Evolutionary conservation across 2,888 invertebrate species (phyloP).

Genomic region (Apamea crenata): DNA sequence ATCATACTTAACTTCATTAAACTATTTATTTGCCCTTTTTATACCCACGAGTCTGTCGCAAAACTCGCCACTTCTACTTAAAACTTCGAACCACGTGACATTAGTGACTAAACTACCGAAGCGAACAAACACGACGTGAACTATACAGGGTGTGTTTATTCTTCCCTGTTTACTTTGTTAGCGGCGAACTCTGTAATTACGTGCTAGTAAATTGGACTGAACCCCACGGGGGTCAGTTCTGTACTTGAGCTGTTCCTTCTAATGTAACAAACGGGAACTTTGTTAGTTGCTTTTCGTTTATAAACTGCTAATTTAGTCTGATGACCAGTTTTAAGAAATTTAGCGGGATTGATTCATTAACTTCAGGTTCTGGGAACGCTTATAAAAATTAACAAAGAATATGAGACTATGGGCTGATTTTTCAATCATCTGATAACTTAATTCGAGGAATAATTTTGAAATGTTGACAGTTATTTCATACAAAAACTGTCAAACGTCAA

Average conservation of each 20-base stretch:
- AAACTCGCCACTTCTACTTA: neutral
- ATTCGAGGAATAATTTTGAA: no score
- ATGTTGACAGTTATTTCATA: no score
- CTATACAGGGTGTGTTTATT: conserved; percentile 38
- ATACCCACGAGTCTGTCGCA: neutral
- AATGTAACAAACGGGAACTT: conserved; percentile 46
- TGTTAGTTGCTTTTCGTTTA: conserved; percentile 32
- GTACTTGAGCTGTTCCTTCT: conserved; percentile 22
- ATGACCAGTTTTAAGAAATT: conserved; percentile 9
- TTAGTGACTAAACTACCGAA: conserved; percentile 17
- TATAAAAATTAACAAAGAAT: neutral
- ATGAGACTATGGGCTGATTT: no score
- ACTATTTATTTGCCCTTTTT: neutral
- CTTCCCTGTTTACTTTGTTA: conserved; percentile 43
- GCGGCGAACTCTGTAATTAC: conserved; percentile 49
- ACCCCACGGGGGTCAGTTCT: conserved; percentile 5
- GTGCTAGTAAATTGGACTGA: conserved; percentile 25
- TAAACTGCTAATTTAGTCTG: conserved; percentile 19
- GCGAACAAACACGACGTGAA: conserved; percentile 16
- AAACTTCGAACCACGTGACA: conserved; percentile 10
- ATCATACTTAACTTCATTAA: no score
- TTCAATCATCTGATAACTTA: no score
- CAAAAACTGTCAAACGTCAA: no score
- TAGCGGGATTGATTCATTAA: conserved; percentile 11
- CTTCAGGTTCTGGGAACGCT: conserved; percentile 1